phyloP scores from a whole-genome alignment of 1,140 invertebrate species.

The Bombus polaris region DNA sequence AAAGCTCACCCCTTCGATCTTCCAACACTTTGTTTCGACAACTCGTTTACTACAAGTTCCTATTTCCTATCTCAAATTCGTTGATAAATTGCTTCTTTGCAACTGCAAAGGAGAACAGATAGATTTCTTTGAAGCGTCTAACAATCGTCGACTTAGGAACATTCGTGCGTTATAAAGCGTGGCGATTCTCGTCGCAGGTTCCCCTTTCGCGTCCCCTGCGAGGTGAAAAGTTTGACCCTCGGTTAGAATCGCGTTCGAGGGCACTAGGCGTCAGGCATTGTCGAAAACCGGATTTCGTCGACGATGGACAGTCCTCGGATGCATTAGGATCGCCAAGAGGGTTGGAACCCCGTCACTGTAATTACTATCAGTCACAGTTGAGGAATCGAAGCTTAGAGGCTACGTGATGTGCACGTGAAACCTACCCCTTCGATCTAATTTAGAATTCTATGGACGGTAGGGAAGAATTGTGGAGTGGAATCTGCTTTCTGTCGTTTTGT shows the following conservation, averaged over 20 bases:
- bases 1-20: background rate
- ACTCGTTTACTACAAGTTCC: background rate
- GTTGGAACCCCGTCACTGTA: background rate
- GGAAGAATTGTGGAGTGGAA: background rate
- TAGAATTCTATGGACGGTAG: background rate
- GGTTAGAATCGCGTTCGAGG: background rate
- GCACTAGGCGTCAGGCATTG: slow-evolving; percentile 48
- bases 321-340: slow-evolving; percentile 55
- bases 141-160: background rate
- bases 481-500: background rate
- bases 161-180: background rate
- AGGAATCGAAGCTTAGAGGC: background rate
- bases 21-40: background rate
- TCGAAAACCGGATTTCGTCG: slow-evolving; percentile 69
- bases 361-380: slow-evolving; percentile 28
- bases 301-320: slow-evolving; percentile 54
- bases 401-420: background rate
- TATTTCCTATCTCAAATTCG: background rate
- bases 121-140: too few species aligned
- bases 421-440: background rate
- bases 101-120: background rate
- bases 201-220: background rate
- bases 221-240: slow-evolving; percentile 34
- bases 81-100: background rate
- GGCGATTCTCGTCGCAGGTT: slow-evolving; percentile 13